Base-by-base conservation (phyloP, 2,888 invertebrate species). In the Dicyrtomina minuta region DNA sequence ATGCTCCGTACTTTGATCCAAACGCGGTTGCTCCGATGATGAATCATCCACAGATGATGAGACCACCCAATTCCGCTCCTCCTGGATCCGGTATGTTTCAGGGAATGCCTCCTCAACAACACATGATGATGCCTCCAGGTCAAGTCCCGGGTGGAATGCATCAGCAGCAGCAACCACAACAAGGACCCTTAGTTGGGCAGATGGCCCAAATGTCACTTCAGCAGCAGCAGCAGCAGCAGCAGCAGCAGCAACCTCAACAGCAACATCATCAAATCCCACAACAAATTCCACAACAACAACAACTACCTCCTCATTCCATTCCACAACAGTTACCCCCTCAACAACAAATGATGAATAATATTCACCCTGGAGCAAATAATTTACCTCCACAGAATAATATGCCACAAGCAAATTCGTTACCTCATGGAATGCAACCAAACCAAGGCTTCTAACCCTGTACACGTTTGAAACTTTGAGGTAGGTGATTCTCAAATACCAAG, bases 31-130 rank as follows among this genome's bases (percentile, higher is more conserved):
- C 66, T 22, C 70, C 72, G 60, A 68, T 71, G 73, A 70, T 69
- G 70, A 59, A 27, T 12, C 51, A 55, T 26, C 66, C 59, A 3
- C 69, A 62, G 17, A 65, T 65, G 65, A 65, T 65, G 65, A 17
- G 72, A 56, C 71, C 69, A 33, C 72, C 75, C 44, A 66, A 60
- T 33, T 74, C 72, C 3, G 72, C 71, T 3, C 71, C 71, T 17
- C 69, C 71, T 46, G 71, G 72, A 22, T 56, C 74, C 27, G 64
- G 58, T 15, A 59, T 64, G 51, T 68, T 65, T 49, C 72, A 68
- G 46, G 71, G 68, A 20, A 67, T 72, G 67, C 66, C 71, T 33
- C 71, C 66, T 17, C 41, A 24, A 43, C 22, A 20, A n/a, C 43
- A 66, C 44, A 68, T 43, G 44, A 60, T 41, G 13, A 68, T 62